Evolutionary conservation across 2,113 vertebrate species (phyloP).

Genomic region (Puffinus mauretanicus): DNA sequence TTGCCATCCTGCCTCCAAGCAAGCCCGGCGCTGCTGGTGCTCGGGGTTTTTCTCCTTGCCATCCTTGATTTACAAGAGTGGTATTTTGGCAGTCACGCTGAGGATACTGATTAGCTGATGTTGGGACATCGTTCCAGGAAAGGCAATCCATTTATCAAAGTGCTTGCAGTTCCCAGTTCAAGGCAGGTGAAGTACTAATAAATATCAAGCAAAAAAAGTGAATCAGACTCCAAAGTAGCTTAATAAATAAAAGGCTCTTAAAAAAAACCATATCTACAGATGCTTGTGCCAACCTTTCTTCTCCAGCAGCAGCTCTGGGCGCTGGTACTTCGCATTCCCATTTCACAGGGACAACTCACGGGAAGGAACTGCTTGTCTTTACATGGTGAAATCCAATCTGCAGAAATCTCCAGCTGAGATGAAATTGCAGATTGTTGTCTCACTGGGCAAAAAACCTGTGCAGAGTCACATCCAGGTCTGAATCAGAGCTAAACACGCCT

Average conservation of each 20-base stretch:
- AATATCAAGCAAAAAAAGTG: background rate
- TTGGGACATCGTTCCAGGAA: background rate
- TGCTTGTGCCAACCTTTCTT: background rate
- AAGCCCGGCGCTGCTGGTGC: background rate
- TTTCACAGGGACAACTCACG: background rate
- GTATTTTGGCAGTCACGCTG: background rate
- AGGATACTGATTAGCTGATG: background rate
- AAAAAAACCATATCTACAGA: background rate
- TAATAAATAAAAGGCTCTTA: conserved; percentile 49
- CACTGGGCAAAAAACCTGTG: background rate
- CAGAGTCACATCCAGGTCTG: background rate
- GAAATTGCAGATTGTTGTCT: background rate
- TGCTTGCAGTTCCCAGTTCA: conserved; percentile 1
- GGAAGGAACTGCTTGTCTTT: background rate
- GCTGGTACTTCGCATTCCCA: background rate
- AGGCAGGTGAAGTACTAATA: background rate
- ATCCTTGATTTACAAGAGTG: background rate
- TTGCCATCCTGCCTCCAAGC: accelerated
- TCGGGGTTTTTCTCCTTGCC: background rate
- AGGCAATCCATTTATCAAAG: conserved; percentile 40
- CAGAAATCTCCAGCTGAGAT: background rate
- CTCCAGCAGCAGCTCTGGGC: background rate
- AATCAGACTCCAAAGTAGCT: background rate
- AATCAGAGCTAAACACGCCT: background rate
- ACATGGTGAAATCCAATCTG: background rate